phyloP scores from a whole-genome alignment of 2,888 invertebrate species.

The Lagria hirta region DNA sequence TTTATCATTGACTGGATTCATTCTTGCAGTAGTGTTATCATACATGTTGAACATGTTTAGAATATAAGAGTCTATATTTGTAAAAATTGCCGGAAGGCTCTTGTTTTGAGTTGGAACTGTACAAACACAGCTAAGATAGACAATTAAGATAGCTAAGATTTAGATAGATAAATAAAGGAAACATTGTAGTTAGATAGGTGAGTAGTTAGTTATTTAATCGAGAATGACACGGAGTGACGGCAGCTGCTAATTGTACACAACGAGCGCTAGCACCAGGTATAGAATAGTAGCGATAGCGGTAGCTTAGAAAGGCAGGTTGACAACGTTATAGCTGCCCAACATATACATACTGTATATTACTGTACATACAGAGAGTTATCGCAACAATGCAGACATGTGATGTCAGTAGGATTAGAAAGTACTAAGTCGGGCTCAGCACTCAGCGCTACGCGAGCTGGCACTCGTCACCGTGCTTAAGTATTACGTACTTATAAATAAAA shows the following conservation, averaged over 20 bases:
- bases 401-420: conserved; percentile 30
- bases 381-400: conserved; percentile 45
- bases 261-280: conserved; percentile 31
- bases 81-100: conserved; percentile 41
- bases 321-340: conserved; percentile 22
- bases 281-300: conserved; percentile 25
- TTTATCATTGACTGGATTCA: conserved; percentile 44
- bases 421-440: conserved; percentile 25
- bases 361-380: conserved; percentile 48
- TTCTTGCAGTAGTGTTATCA: conserved; percentile 44
- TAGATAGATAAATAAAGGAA: too few relatives aligned
- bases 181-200: conserved; percentile 29
- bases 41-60: conserved; percentile 48
- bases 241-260: conserved; percentile 31
- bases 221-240: conserved; percentile 34
- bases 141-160: conserved; percentile 34
- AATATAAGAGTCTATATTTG: conserved; percentile 52
- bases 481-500: conserved; percentile 19
- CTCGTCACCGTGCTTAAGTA: conserved; percentile 28
- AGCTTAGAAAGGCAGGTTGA: conserved; percentile 24
- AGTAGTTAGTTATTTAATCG: conserved; percentile 44
- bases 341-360: conserved; percentile 48
- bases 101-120: conserved; percentile 41
- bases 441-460: conserved; percentile 24
- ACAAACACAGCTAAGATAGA: conserved; percentile 42